Percentiles rank a stretch among this genome's conserved stretches.
Conservation (phyloP, 2,888 invertebrate species). For the Plagiodera versicolora region DNA sequence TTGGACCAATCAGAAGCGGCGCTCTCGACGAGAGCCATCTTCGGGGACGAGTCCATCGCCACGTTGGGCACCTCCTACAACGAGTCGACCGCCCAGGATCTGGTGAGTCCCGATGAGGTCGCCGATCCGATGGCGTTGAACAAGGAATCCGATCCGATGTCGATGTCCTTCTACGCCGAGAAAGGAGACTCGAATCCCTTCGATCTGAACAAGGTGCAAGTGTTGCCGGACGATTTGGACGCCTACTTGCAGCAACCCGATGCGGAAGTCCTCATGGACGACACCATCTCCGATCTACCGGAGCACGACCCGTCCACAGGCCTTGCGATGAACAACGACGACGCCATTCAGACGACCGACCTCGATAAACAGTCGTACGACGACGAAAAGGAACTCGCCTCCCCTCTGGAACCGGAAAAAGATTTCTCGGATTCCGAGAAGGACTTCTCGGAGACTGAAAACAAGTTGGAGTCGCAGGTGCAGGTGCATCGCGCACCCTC, state of each 20-base stretch:
- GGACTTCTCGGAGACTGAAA: constrained; percentile 18
- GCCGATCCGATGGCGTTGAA: constrained; percentile 34
- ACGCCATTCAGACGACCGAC: constrained; percentile 43
- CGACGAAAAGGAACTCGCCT: constrained; percentile 44
- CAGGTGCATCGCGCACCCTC: not conserved
- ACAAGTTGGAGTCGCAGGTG: not conserved
- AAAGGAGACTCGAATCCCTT: constrained; percentile 57
- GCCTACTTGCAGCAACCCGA: constrained; percentile 42
- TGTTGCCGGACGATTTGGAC: constrained; percentile 59
- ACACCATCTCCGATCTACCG: constrained; percentile 45
- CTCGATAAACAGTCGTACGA: constrained; percentile 41
- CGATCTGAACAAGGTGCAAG: constrained; percentile 64
- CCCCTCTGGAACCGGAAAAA: constrained; percentile 10
- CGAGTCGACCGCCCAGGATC: constrained; percentile 28
- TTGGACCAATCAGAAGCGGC: constrained; percentile 56
- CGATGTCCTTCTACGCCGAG: constrained; percentile 67
- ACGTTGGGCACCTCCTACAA: constrained; percentile 41
- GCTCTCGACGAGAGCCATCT: constrained; percentile 58
- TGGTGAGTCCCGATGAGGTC: constrained; percentile 8
- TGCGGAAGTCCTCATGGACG: constrained; percentile 29
- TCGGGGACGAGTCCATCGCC: constrained; percentile 56
- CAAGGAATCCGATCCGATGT: constrained; percentile 66
- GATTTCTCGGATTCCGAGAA: constrained; percentile 31
- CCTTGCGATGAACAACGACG: constrained; percentile 36
- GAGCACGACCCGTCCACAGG: constrained; percentile 40